Conservation (phyloP, 2,888 invertebrate species). For the Xylocampa areola region DNA sequence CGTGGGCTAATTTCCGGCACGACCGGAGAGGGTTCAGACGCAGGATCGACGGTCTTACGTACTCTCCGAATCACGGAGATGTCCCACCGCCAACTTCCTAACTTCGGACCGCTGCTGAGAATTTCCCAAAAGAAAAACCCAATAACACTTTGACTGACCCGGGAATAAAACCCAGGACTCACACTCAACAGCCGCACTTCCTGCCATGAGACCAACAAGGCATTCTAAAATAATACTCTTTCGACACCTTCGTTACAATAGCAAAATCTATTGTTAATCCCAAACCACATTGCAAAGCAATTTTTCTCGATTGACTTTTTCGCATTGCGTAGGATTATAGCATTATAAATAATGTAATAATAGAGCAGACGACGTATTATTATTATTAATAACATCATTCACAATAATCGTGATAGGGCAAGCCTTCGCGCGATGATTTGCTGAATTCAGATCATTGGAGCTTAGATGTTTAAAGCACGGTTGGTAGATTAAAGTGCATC, state of each 20-base stretch:
- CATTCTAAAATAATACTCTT: too few relatives aligned
- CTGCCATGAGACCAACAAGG: too few relatives aligned
- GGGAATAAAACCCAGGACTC: too few relatives aligned
- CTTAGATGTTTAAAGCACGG: not conserved
- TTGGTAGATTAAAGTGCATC: not conserved
- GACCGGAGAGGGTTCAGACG: too few relatives aligned
- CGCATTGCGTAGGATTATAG: constrained; percentile 25
- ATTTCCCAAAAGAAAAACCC: too few relatives aligned
- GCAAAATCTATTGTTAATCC: not conserved
- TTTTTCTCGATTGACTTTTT: constrained; percentile 24
- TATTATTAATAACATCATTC: constrained; percentile 46
- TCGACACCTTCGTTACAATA: not conserved
- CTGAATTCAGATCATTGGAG: constrained; percentile 48
- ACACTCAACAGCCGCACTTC: too few relatives aligned
- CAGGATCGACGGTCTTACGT: too few relatives aligned
- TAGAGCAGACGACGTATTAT: constrained; percentile 30
- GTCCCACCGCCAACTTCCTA: too few relatives aligned
- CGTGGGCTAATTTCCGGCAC: too few relatives aligned
- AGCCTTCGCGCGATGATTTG: constrained; percentile 46
- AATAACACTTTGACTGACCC: too few relatives aligned
- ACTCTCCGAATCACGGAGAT: too few relatives aligned
- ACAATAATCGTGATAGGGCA: constrained; percentile 51
- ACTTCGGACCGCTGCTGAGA: too few relatives aligned
- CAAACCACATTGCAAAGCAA: not conserved
- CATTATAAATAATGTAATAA: constrained; percentile 42